phyloP scores from a whole-genome alignment of 2,113 vertebrate species.

The Rhea pennata region DNA sequence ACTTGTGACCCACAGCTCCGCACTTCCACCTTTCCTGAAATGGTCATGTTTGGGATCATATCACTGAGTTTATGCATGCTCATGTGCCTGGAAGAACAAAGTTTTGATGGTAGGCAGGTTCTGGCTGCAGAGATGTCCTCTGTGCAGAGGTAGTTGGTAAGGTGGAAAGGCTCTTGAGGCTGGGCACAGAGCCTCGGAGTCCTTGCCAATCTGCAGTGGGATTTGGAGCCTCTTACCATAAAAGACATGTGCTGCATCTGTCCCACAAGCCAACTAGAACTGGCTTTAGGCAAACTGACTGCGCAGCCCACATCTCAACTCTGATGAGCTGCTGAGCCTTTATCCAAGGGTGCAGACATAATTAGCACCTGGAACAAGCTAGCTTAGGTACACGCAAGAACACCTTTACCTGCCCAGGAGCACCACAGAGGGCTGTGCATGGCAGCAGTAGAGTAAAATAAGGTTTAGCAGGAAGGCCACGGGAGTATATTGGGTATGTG shows the following conservation, averaged over 20 bases:
- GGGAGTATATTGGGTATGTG: not conserved
- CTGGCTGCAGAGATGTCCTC: not conserved
- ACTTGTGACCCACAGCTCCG: too few relatives aligned
- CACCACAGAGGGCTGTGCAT: not conserved
- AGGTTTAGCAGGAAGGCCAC: not conserved
- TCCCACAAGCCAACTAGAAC: not conserved
- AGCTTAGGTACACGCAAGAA: not conserved
- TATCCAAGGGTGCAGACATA: not conserved
- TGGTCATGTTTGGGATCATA: too few relatives aligned
- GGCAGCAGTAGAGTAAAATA: not conserved
- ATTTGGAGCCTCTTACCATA: not conserved
- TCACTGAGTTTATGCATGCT: too few relatives aligned
- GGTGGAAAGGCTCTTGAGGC: too few relatives aligned
- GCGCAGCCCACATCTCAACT: not conserved
- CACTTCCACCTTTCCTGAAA: too few relatives aligned
- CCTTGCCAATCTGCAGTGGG: not conserved
- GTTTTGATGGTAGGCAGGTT: too few relatives aligned
- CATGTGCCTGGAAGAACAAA: too few relatives aligned
- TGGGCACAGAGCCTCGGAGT: not conserved
- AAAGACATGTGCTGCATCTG: not conserved
- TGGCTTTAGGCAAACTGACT: not conserved
- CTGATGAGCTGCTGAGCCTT: not conserved
- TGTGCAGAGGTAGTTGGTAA: not conserved
- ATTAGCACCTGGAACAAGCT: not conserved
- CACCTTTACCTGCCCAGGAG: not conserved